Evolutionary conservation across 2,113 vertebrate species (phyloP), one percentile per base, ranked within the genome.

Genomic region (Poeciliopsis turrubarensis): DNA sequence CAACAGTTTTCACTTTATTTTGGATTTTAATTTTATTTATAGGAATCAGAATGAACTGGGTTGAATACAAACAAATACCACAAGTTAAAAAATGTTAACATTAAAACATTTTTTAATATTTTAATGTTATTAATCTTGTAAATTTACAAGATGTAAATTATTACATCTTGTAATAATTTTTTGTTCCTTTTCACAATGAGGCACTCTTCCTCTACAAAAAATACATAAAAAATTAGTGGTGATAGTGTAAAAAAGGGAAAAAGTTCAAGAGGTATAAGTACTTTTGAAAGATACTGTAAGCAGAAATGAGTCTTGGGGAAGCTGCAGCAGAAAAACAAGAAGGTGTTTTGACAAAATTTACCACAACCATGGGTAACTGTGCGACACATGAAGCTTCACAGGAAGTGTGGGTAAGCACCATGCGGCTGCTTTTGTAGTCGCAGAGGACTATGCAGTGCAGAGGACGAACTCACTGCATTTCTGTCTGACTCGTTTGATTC

Each of bases 341-440:
- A 14, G 6, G 11, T 25, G 15, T 41, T 66, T 13, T 4, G n/a
- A 3, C 11, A 41, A 15, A 13, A 57, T n/a, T 37, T 2, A 68
- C 66, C 39, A 68, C 66, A 68, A 29, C 22, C 37, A 32, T 30
- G 8, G 10, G 19, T 60, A 66, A 64, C 51, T 14, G 26, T 7
- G 30, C 10, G 1, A 31, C 47, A 15, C 19, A 17, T 1, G 15
- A 19, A 5, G 34, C 47, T 22, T 2, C 11, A 34, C 70, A 73
- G 65, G 68, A 78, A 78, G n/a, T 70, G 74, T 67, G 70, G 75
- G 74, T 10, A 17, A 7, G 68, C 4, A 15, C 19, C 19, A 47
- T 69, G 64, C 62, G 4, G 10, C 8, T 29, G 26, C 39, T 19
- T 1, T 3, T 67, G 64, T 57, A 65, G 14, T 51, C 10, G 70